Conservation (phyloP, 64 coral and sea anemone species). For the Exaiptasia diaphana region DNA sequence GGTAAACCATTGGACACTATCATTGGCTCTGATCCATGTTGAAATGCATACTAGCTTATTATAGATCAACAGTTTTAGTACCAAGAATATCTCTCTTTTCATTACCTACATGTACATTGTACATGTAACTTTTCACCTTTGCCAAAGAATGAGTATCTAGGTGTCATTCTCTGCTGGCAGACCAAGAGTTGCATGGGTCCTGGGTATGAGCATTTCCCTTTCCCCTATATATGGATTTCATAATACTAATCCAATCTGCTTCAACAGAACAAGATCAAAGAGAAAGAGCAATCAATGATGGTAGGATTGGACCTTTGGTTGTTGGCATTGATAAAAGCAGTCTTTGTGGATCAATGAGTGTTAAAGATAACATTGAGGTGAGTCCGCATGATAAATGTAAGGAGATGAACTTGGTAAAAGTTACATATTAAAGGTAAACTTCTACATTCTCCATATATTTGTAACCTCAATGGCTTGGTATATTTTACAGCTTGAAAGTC, state of each 20-base stretch:
- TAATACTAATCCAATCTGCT: too few relatives aligned
- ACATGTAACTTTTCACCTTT: background rate
- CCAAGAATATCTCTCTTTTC: too few relatives aligned
- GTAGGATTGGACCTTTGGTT: constrained; percentile 83
- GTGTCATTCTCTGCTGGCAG: too few relatives aligned
- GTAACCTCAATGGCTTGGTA: too few relatives aligned
- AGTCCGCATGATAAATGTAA: background rate
- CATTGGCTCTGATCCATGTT: background rate
- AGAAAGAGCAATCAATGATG: constrained; percentile 89
- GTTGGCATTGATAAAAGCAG: constrained; percentile 86
- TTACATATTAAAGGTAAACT: background rate
- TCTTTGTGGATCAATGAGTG: constrained; percentile 87
- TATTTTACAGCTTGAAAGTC: constrained; percentile 83
- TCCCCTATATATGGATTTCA: too few relatives aligned
- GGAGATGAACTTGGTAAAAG: background rate
- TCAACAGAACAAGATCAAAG: constrained; percentile 55
- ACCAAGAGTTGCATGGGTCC: too few relatives aligned
- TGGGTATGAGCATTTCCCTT: too few relatives aligned
- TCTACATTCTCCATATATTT: too few relatives aligned
- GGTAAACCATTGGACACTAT: background rate
- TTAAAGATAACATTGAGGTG: constrained; percentile 88
- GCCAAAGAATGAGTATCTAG: too few relatives aligned
- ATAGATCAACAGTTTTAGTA: background rate
- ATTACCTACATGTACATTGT: background rate
- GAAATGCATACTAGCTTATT: background rate